Evolutionary conservation across 2,888 invertebrate species (phyloP).

Genomic region (Bedellia somnulentella): DNA sequence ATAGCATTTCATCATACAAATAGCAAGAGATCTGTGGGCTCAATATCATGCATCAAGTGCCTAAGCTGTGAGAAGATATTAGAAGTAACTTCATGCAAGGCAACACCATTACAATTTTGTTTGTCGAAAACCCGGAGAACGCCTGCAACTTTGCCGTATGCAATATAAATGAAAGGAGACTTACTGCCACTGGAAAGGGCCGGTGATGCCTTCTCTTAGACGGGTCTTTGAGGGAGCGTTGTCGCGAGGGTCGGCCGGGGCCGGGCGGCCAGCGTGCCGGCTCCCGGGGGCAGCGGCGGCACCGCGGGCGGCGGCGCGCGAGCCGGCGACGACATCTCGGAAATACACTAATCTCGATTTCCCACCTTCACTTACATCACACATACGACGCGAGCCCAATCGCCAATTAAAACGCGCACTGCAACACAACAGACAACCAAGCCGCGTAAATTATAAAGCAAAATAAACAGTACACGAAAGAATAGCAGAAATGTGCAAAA

Average conservation of each 20-base stretch:
- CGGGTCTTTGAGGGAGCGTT: conserved; percentile 78
- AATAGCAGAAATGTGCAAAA: neutral
- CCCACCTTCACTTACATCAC: conserved; percentile 30
- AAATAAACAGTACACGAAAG: neutral
- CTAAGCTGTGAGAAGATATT: too few relatives aligned
- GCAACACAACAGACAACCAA: conserved; percentile 50
- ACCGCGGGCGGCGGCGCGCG: conserved; percentile 26
- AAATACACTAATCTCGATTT: conserved; percentile 20
- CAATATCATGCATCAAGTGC: too few relatives aligned
- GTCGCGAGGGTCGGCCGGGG: conserved; percentile 69
- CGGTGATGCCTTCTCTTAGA: conserved; percentile 76
- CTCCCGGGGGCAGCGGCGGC: conserved; percentile 22
- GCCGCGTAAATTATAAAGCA: conserved; percentile 42
- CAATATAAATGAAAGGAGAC: too few relatives aligned
- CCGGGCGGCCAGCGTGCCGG: conserved; percentile 45
- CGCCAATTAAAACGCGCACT: conserved; percentile 46
- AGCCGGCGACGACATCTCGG: conserved; percentile 39
- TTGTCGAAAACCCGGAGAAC: too few relatives aligned
- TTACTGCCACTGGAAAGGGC: conserved; percentile 83
- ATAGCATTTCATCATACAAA: too few relatives aligned
- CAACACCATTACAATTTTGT: too few relatives aligned
- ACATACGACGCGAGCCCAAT: conserved; percentile 30
- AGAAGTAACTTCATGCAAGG: too few relatives aligned
- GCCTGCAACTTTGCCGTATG: neutral
- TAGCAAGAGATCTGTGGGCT: too few relatives aligned